Evolutionary conservation across 2,888 invertebrate species (phyloP).

Genomic region (Limnephilus marmoratus): DNA sequence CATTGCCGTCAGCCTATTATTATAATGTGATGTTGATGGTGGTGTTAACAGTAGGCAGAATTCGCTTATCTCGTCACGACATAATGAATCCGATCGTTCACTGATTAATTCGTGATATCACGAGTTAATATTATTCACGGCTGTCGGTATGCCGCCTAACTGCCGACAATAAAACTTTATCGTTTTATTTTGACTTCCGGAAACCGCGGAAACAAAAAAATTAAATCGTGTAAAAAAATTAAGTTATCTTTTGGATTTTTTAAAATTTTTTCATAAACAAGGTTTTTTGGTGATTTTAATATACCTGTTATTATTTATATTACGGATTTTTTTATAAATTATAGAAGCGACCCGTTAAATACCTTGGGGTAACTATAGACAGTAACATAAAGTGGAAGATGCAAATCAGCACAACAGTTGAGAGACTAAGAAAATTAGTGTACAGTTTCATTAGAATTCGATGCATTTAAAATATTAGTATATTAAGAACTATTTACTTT

Average conservation of each 20-base stretch:
- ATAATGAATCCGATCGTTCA: background rate
- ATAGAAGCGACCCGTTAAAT: too few species aligned
- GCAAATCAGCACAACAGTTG: too few species aligned
- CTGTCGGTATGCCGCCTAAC: background rate
- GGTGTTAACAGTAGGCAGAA: background rate
- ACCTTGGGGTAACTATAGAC: too few species aligned
- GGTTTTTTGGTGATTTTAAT: background rate
- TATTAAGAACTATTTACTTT: too few species aligned
- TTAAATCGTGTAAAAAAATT: background rate
- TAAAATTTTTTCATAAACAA: background rate
- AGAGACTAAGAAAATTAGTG: too few species aligned
- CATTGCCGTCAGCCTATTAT: background rate
- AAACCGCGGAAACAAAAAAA: background rate
- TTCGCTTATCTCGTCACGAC: background rate
- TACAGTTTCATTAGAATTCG: too few species aligned
- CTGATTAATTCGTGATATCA: background rate
- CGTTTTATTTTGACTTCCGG: background rate
- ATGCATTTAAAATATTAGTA: too few species aligned
- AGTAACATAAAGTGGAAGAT: too few species aligned
- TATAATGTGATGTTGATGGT: background rate
- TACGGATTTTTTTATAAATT: too few species aligned
- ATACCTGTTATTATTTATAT: too few species aligned
- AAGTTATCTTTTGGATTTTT: background rate
- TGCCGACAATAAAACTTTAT: background rate
- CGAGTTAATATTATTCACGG: background rate